These are phyloP conservation scores for Peromyscus aztecus DNA, from an alignment of 2,797 vertebrate species.

Conservation along the genomic window DNA sequence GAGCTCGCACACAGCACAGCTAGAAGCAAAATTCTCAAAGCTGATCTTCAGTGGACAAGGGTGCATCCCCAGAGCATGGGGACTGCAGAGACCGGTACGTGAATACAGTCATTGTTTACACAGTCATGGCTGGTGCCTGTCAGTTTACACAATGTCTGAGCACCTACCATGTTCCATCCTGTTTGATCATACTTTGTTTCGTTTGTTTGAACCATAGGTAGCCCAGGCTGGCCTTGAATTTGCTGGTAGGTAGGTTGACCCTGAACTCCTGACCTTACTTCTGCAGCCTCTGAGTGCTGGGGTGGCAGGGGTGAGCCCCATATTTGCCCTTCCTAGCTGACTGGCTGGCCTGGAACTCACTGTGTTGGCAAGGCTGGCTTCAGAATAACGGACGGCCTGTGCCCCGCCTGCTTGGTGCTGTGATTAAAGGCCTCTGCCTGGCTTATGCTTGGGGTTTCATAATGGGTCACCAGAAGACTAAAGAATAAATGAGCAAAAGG, in stretches of 20 bases:
- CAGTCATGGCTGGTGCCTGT: background rate
- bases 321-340: background rate
- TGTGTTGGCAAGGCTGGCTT: background rate
- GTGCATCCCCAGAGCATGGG: background rate
- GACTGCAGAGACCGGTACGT: background rate
- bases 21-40: constrained; percentile 28
- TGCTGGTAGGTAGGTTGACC: background rate
- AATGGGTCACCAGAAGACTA: background rate
- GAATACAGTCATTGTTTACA: background rate
- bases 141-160: background rate
- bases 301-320: background rate
- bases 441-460: too few relatives aligned
- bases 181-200: background rate
- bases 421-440: background rate
- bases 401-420: background rate
- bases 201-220: background rate
- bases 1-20: background rate
- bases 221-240: background rate
- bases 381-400: background rate
- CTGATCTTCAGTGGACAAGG: background rate
- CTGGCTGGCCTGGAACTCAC: background rate
- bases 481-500: constrained; percentile 7
- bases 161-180: background rate
- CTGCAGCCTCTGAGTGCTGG: background rate
- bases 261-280: background rate